Base-by-base conservation (phyloP, 2,113 vertebrate genomes). In the Bombycilla garrulus region DNA sequence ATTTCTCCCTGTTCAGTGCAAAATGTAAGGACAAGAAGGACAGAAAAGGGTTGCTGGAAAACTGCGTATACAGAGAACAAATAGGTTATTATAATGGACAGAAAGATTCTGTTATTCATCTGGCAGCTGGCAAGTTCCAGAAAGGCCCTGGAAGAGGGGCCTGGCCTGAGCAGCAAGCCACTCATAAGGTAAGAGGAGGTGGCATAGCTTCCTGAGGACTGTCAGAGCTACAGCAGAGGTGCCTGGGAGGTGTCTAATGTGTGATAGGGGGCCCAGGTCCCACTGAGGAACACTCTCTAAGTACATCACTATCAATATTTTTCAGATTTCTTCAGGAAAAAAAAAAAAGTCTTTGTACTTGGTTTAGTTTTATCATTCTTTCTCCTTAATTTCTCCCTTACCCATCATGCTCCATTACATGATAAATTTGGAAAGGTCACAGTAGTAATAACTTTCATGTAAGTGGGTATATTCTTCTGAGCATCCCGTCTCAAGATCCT, bases 221-320 rank as follows among this genome's bases (percentile, higher is more conserved):
- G 0, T 13, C 2, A 4, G 17, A 47, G 31, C 42, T 40, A 31
- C 33, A 69, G 31, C 2, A 44, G 47, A 61, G 54, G 0, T 6
- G 6, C 26, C 48, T 69, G 33, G 53, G 25, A 58, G 15, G 33
- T 38, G 18, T 81, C 50, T 53, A 24, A 51, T 10, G 15, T 9
- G 50, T 12, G 19, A 26, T 48, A 29, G 12, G 29, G 12, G 18
- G 15, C 40, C 28, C 25, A 36, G 29, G 12, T 60, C 44, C 69
- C 15, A 6, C 0, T 48, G n/a, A 90, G 15, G 31, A 86, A 64
- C 3, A 33, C 5, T 84, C 44, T 50, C n/a, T 33, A 67, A 78
- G 28, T 53, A 45, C 24, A 33, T 77, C 40, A n/a, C 33, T 60
- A 23, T 36, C 38, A 64, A 44, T 62, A 31, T 40, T 65, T 47